Evolutionary conservation across 2,888 invertebrate genomes (phyloP), one percentile per base, ranked within the genome.

Genomic region (Cheilosia soror): DNA sequence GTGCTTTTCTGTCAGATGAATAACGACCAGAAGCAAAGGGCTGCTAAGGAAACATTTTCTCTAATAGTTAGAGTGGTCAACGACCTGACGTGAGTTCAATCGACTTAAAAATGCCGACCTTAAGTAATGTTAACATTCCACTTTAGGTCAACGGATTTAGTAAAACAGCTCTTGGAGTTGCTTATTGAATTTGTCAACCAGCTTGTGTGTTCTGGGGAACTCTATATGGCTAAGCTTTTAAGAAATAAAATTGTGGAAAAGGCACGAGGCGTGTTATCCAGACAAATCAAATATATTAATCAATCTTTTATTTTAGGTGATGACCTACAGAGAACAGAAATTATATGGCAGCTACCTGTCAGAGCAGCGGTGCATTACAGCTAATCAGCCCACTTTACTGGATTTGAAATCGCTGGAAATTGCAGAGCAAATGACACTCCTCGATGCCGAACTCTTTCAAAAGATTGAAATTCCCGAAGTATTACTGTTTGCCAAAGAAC

Each of bases 391-490:
- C 20, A 96, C 96, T 0, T 93, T 99, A 42, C 93, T 98, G 29
- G 97, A 98, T 91, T 98, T 99, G 93, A 99, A 98, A 92, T 96
- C 99, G 40, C 95, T 96, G 88, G 97, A 98, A 89, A 95, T 99
- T 55, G 99, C 99, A 20, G 98, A 99, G 91, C 99, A 99, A 93
- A 98, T 99, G 98, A 99, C 99, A 0, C 92, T 98, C 57, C 93
- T 99, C 47, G 99, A 99, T 93, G 97, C 98, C 1, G 97, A 98
- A 89, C 93, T 99, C 57, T 99, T 99, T 92, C 96, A 97, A 91
- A 97, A 97, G 90, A 98, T 99, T 89, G 98, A 99, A 93, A 98
- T 98, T 85, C 98, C 98, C 0, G 99, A 99, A 93, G 97, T 99
- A 87, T 93, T 99, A 87, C 95, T 98, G 88, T 99, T 99, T 98